A percentile compares a stretch with the other conserved stretches of the same genome.
These are phyloP conservation scores for Arbacia lixula DNA, from an alignment of 53 echinoderm and acorn worm species.

Conservation along the genomic window DNA sequence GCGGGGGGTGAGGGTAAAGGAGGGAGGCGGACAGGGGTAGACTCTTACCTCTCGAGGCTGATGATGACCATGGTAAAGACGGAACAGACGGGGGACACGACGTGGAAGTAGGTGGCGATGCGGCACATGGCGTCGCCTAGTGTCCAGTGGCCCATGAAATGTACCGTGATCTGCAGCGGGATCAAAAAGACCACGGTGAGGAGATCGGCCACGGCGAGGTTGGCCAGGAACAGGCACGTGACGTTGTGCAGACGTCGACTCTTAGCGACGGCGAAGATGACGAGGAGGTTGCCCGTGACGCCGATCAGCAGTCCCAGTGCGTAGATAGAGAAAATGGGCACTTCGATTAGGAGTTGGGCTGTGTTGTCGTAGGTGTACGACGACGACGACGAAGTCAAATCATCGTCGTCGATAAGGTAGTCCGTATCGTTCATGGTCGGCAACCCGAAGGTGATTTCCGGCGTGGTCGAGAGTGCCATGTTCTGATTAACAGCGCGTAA, in stretches of 20 bases:
- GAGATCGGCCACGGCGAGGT: constrained; percentile 78
- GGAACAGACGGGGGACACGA: constrained; percentile 72
- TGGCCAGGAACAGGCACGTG: constrained; percentile 72
- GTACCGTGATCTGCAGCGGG: constrained; percentile 60
- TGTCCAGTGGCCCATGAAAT: constrained; percentile 42
- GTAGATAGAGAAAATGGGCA: constrained; percentile 60
- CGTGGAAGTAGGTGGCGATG: constrained; percentile 46
- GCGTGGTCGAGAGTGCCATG: too few relatives aligned
- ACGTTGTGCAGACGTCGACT: constrained; percentile 76
- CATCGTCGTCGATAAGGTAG: background rate
- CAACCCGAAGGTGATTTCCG: background rate
- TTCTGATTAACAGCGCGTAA: too few relatives aligned
- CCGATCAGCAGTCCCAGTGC: constrained; percentile 62
- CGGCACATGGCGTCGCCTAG: constrained; percentile 68
- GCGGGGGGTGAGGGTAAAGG: background rate
- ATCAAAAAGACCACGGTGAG: constrained; percentile 63
- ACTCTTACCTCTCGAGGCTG: constrained; percentile 77
- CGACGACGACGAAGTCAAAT: background rate
- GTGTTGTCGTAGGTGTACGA: background rate
- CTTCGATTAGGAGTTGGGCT: background rate
- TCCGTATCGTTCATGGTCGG: constrained; percentile 20
- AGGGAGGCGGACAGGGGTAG: background rate
- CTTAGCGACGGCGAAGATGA: constrained; percentile 73
- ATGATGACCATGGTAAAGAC: constrained; percentile 75
- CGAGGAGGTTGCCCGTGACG: constrained; percentile 74